Percentiles rank a stretch among this genome's conserved stretches.
These are phyloP conservation scores for Scolanthus callimorphus DNA, from an alignment of 92 coral and sea anemone species.

Conservation along the genomic window DNA sequence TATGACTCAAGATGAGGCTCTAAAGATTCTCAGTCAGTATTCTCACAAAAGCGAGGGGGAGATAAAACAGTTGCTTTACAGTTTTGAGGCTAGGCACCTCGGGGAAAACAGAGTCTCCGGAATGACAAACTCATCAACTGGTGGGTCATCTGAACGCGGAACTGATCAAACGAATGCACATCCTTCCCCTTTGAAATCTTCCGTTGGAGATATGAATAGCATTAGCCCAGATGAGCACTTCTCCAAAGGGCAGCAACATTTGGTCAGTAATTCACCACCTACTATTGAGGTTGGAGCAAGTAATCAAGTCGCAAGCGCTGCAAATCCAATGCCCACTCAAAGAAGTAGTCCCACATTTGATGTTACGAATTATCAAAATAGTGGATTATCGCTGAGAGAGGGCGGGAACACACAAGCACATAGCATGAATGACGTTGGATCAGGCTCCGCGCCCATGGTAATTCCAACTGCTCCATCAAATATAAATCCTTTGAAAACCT, in stretches of 20 bases:
- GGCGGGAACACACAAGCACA: not conserved
- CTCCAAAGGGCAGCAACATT: not conserved
- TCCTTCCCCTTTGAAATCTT: not conserved
- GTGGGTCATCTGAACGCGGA: not conserved
- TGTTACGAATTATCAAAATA: too few relatives aligned
- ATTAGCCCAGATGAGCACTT: too few relatives aligned
- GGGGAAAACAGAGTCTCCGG: not conserved
- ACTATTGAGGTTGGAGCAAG: not conserved
- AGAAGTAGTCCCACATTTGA: not conserved
- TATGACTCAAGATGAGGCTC: slow-evolving; percentile 18
- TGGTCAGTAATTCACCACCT: too few relatives aligned
- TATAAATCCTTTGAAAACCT: too few relatives aligned
- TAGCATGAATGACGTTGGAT: too few relatives aligned
- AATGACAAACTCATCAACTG: not conserved
- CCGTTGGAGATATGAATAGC: not conserved
- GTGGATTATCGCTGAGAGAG: too few relatives aligned
- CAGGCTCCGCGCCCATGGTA: too few relatives aligned
- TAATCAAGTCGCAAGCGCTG: not conserved
- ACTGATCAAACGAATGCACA: not conserved
- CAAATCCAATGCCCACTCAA: not conserved
- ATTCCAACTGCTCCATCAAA: not conserved
- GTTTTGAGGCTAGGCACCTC: not conserved
- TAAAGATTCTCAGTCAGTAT: slow-evolving; percentile 11
- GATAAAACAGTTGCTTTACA: not conserved
- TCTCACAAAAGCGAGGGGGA: slow-evolving; percentile 5